Evolutionary conservation across 2,888 invertebrate genomes (phyloP).

Genomic region (Rhagium mordax): DNA sequence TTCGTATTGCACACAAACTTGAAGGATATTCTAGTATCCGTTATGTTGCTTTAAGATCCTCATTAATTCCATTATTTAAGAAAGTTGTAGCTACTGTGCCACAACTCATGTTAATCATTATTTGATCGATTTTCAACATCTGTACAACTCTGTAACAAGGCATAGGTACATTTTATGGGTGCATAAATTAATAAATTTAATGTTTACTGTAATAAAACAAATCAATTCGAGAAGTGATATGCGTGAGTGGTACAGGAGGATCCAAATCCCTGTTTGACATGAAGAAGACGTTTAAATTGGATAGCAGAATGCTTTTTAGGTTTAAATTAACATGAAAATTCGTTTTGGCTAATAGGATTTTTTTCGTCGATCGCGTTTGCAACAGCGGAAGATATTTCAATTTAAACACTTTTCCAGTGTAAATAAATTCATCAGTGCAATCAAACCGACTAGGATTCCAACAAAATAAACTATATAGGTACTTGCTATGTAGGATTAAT

Average conservation of each 20-base stretch:
- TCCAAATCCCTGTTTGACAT: constrained; percentile 7
- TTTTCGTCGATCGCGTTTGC: neutral
- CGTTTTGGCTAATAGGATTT: neutral
- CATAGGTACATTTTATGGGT: neutral
- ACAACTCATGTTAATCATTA: neutral
- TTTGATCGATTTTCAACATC: neutral
- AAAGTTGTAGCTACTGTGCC: neutral
- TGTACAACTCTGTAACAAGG: neutral
- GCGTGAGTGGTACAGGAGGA: constrained; percentile 3
- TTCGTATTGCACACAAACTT: too few relatives aligned
- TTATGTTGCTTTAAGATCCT: too few relatives aligned
- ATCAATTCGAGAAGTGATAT: neutral
- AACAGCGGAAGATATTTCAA: neutral
- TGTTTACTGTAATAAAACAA: neutral
- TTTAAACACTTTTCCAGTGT: neutral
- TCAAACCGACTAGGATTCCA: neutral
- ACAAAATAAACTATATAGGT: neutral
- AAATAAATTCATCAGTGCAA: neutral
- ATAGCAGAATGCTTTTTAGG: neutral
- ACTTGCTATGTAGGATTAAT: too few relatives aligned
- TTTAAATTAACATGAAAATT: neutral
- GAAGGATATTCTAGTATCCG: too few relatives aligned
- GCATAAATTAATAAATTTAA: neutral
- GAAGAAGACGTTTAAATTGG: neutral
- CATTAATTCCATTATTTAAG: too few relatives aligned